phyloP scores from a whole-genome alignment of 2,888 invertebrate genomes.

The Cyrtodaria siliqua region DNA sequence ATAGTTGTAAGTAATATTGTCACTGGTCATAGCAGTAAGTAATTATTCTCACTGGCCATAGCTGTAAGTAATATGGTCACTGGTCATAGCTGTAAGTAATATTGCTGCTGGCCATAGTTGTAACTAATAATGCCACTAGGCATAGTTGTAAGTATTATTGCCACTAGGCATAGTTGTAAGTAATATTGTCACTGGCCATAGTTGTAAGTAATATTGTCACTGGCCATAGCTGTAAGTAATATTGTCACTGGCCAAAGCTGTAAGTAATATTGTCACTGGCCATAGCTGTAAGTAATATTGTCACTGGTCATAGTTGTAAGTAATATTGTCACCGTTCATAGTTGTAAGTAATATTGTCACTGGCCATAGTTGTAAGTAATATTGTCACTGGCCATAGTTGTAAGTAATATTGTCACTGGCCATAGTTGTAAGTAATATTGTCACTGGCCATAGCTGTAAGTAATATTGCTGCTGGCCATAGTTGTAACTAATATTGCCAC shows the following conservation, averaged over 20 bases:
- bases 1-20: conserved; percentile 90
- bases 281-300: too few relatives aligned
- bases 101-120: conserved; percentile 91
- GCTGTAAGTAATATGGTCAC: conserved; percentile 91
- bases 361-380: too few relatives aligned
- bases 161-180: too few relatives aligned
- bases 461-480: conserved; percentile 92
- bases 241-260: conserved; percentile 88
- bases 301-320: too few relatives aligned
- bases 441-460: conserved; percentile 89
- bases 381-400: conserved; percentile 92
- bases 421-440: neutral
- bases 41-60: conserved; percentile 87
- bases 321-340: too few relatives aligned
- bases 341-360: conserved; percentile 88
- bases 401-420: conserved; percentile 87
- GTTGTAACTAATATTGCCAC: conserved; percentile 91
- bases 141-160: conserved; percentile 89
- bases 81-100: too few relatives aligned
- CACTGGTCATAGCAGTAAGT: neutral
- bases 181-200: conserved; percentile 90
- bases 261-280: conserved; percentile 92
- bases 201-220: conserved; percentile 89
- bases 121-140: too few relatives aligned
- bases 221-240: neutral